Conservation (phyloP, 2,888 invertebrate species). For the Papilio protenor region DNA sequence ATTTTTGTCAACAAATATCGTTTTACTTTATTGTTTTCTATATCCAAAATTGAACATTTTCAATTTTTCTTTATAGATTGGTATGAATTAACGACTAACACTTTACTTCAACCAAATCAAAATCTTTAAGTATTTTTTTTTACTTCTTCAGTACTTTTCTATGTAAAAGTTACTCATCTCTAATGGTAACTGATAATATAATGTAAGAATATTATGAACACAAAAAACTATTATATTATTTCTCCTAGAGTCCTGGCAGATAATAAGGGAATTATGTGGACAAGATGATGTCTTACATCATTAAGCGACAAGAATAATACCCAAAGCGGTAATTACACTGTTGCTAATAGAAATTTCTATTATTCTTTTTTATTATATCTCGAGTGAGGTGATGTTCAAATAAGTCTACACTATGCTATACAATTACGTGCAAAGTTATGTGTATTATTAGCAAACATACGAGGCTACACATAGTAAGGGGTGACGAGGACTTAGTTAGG, state of each 20-base stretch:
- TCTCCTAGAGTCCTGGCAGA: neutral
- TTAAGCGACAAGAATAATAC: neutral
- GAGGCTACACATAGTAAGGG: neutral
- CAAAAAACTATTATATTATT: neutral
- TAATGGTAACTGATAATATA: neutral
- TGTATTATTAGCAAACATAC: neutral
- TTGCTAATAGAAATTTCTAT: neutral
- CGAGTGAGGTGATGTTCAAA: neutral
- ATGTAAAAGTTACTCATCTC: too few species aligned
- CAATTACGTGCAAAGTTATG: neutral
- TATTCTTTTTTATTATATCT: neutral
- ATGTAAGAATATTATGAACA: neutral
- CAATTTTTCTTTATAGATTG: too few species aligned
- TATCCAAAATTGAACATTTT: too few species aligned
- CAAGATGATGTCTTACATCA: neutral
- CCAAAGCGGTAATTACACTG: neutral
- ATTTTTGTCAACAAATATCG: too few species aligned
- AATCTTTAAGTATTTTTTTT: too few species aligned
- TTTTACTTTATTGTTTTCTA: too few species aligned
- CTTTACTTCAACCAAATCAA: too few species aligned
- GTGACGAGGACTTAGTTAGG: neutral
- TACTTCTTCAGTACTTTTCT: too few species aligned
- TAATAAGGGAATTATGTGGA: neutral
- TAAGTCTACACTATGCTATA: neutral
- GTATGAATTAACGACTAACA: too few species aligned